Conservation (phyloP, 2,113 vertebrate species). For the Morphnarchus princeps region DNA sequence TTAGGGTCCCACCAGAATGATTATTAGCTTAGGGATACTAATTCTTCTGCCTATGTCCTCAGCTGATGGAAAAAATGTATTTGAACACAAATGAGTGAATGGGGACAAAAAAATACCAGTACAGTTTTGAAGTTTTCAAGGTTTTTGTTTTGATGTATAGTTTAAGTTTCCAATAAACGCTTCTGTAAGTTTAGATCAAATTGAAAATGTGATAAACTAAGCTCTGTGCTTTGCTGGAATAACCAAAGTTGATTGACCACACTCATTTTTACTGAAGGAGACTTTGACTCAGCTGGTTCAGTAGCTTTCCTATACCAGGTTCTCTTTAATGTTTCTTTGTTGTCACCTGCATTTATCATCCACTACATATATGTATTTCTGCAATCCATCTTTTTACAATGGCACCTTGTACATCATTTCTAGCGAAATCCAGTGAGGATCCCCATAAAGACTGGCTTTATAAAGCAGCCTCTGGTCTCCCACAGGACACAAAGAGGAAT, state of each 20-base stretch:
- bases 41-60: not conserved
- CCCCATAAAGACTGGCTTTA: not conserved
- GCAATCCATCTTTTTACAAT: not conserved
- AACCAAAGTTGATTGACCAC: not conserved
- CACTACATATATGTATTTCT: not conserved
- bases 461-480: not conserved
- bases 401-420: not conserved
- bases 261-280: not conserved
- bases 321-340: not conserved
- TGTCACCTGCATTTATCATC: not conserved
- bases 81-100: not conserved
- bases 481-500: not conserved
- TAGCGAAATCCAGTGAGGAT: not conserved
- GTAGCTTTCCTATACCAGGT: not conserved
- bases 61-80: not conserved
- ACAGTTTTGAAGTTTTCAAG: not conserved
- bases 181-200: not conserved
- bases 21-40: not conserved
- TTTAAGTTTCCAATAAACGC: not conserved
- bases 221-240: not conserved
- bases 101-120: rapidly evolving
- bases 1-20: not conserved
- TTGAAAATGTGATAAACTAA: not conserved
- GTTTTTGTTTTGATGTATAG: not conserved
- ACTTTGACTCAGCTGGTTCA: not conserved